These are phyloP conservation scores for Eudasyphora cyanicolor DNA, from an alignment of 2,888 invertebrate genomes.

Conservation along the genomic window DNA sequence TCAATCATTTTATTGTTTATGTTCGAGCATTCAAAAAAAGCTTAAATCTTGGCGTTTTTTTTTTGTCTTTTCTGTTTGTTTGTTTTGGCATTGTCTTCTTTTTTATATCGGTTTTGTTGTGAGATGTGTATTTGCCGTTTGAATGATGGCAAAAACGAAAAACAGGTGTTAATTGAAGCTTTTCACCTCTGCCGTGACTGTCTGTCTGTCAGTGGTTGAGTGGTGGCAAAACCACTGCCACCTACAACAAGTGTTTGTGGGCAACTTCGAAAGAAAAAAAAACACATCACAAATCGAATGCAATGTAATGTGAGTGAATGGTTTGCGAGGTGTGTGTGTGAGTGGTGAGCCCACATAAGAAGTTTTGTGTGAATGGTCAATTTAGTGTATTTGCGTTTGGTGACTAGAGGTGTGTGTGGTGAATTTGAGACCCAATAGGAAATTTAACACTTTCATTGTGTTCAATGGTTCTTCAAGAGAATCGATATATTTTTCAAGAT, in stretches of 20 bases:
- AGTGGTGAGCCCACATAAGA: background rate
- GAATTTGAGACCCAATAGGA: background rate
- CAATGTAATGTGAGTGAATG: background rate
- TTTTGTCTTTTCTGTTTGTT: too few species aligned
- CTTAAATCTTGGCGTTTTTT: background rate
- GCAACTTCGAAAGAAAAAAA: background rate
- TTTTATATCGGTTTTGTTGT: background rate
- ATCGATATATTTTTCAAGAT: too few species aligned
- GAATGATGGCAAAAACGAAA: constrained; percentile 30
- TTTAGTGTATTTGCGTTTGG: background rate
- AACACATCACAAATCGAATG: background rate
- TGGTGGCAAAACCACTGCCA: background rate
- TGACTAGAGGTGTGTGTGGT: background rate
- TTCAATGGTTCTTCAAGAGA: too few species aligned
- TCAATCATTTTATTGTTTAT: background rate
- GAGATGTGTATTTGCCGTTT: background rate
- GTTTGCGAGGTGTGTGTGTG: constrained; percentile 9
- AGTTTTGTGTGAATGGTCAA: background rate
- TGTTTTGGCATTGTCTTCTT: background rate
- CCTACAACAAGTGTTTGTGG: constrained; percentile 59
- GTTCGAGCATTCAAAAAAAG: constrained; percentile 2
- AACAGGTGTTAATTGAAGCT: constrained; percentile 63
- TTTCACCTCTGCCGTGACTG: constrained; percentile 53
- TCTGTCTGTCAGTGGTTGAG: background rate
- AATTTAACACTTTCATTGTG: background rate